These are phyloP conservation scores for Lasioglossum oenotherae DNA, from an alignment of 2,888 invertebrate species.

Conservation along the genomic window DNA sequence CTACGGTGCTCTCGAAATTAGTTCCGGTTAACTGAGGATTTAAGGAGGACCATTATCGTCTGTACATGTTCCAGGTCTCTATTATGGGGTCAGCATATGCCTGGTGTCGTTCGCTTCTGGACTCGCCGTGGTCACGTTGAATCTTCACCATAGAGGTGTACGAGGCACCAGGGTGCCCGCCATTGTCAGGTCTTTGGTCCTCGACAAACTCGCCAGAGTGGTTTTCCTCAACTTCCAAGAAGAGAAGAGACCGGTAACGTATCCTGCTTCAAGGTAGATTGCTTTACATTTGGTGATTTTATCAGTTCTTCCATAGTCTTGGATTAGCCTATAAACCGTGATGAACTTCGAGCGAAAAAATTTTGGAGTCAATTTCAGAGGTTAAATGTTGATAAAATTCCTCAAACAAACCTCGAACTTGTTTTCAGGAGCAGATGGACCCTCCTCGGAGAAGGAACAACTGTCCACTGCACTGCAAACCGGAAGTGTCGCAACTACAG, in stretches of 20 bases:
- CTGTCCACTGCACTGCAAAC: slow-evolving; percentile 78
- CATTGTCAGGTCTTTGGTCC: slow-evolving; percentile 89
- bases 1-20: not conserved
- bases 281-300: not conserved
- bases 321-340: not conserved
- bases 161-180: slow-evolving; percentile 92
- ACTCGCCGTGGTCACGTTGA: slow-evolving; percentile 92
- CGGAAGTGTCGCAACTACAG: slow-evolving; percentile 71
- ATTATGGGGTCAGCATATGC: slow-evolving; percentile 93
- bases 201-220: slow-evolving; percentile 90
- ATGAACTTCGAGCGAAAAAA: no score
- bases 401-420: not conserved
- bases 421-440: slow-evolving; percentile 67
- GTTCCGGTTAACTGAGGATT: not conserved
- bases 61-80: slow-evolving; percentile 87
- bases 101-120: slow-evolving; percentile 93
- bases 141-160: slow-evolving; percentile 94
- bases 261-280: not conserved
- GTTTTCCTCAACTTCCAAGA: slow-evolving; percentile 90
- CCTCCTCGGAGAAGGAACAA: slow-evolving; percentile 73
- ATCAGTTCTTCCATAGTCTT: not conserved
- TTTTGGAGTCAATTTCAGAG: no score
- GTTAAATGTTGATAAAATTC: no score
- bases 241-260: slow-evolving; percentile 69
- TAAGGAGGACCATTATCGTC: not conserved